Evolutionary conservation across 2,888 invertebrate species (phyloP), one percentile per base, ranked within the genome.

Genomic region (Syrphus vitripennis): DNA sequence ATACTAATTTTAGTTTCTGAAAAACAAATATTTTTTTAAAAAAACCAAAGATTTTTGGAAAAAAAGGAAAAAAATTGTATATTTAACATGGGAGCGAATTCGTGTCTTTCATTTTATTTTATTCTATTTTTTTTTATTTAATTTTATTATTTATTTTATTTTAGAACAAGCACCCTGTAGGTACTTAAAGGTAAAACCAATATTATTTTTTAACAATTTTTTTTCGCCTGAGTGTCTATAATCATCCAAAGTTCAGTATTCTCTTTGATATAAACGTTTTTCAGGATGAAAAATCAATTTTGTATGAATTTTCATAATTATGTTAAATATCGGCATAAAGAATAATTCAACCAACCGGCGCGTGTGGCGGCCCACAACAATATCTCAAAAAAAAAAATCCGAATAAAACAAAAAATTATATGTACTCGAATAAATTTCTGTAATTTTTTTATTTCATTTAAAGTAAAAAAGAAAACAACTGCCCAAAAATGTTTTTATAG

Each of bases 241-340:
- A 21, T 21, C 21, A 59, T 59, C 34, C 12, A 37, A 37, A 37
- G 21, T 37, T 34, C 21, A 14, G 37, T 19, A 3, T 59, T 34
- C 59, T 34, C 19, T 59, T 59, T 59, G 34, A 34, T 26, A 50
- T 5, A 55, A 4, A 19, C 6, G 12, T 37, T 34, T 59, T 59
- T 19, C 34, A 21, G 59, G 31, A 34, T 37, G 6, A 19, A 57
- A 34, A 59, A 34, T 34, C 59, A 59, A 34, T 59, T 59, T 59
- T 59, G 21, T 34, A 59, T 34, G 21, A 21, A 37, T 59, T 59
- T 59, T 59, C 21, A 59, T 59, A 59, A 59, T 59, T 59, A 59
- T 21, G 12, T 37, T n/a, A n/a, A 26, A 57, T 57, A 6, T 31
- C 34, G 34, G 14, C 37, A 59, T 34, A 14, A 34, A 21, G 4